Evolutionary conservation across 1,140 invertebrate genomes (phyloP), one percentile per base, ranked within the genome.

Genomic region (Paracyclopina nana): DNA sequence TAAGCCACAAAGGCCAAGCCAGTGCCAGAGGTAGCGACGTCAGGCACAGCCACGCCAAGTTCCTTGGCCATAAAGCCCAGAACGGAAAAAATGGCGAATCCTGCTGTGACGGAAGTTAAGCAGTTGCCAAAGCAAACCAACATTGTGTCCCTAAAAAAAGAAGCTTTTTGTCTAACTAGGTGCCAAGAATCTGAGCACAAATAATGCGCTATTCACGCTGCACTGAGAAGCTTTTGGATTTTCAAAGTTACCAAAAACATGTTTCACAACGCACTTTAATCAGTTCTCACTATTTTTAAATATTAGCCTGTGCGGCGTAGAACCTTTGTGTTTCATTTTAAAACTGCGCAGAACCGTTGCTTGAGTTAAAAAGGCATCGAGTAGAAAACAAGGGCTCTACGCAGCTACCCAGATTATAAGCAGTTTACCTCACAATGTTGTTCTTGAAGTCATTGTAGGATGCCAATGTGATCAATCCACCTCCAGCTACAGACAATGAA

Each of bases 21-120:
- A 34, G 80, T 78, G 68, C 80, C 78, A 54, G 9, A n/a, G 14
- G 11, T 25, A 40, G 29, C 79, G 22, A 82, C 79, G 30, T 74
- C 71, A 3, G 72, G 71, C 1, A 82, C 77, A 18, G 72, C 69
- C 2, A 80, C 77, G 22, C 76, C 67, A 9, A 82, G 62, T 57
- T 80, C 77, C 51, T 80, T 73, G 1, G 79, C 79, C 52, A 82
- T 62, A 59, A 81, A 82, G 4, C 79, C 79, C 11, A 90, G 64
- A 48, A 90, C 79, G 0, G 80, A 80, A 60, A 90, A 90, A 53
- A 87, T 84, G 4, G 83, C 85, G 51, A 82, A 76, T 1, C 84
- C 84, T 12, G 85, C 80, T 26, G 88, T 62, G 3, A 91, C 64
- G 56, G 81, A 85, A 0, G 84, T 90, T 38, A 64, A 56, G 11